Evolutionary conservation across 2,888 invertebrate genomes (phyloP).

Genomic region (Tipula confusa): DNA sequence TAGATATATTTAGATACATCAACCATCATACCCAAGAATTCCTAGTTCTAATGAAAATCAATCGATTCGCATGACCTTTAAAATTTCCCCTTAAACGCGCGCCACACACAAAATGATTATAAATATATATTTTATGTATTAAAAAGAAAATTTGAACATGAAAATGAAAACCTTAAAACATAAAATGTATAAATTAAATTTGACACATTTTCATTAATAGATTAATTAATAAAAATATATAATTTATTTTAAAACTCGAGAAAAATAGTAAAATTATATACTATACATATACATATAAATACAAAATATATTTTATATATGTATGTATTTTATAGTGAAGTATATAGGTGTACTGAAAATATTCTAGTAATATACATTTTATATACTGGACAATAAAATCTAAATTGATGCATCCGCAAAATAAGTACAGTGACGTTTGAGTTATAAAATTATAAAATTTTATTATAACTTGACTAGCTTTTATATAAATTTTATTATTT

Average conservation of each 20-base stretch:
- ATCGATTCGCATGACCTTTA: constrained; percentile 20
- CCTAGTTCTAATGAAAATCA: neutral
- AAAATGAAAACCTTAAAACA: neutral
- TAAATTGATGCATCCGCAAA: constrained; percentile 31
- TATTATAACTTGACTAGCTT: neutral
- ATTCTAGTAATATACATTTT: neutral
- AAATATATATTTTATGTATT: neutral
- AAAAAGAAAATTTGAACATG: neutral
- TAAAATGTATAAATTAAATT: neutral
- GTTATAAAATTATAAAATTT: neutral
- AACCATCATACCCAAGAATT: neutral
- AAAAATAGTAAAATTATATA: neutral
- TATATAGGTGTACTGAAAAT: neutral
- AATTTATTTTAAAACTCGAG: neutral
- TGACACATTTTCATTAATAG: neutral
- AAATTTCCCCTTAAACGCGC: neutral
- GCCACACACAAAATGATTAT: neutral
- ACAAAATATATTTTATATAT: neutral
- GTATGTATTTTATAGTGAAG: neutral
- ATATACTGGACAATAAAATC: constrained; percentile 12
- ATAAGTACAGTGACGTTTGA: constrained; percentile 25
- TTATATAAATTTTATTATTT: neutral
- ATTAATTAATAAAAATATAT: neutral
- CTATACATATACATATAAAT: neutral
- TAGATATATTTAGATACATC: too few relatives aligned